A percentile compares a stretch with the other conserved stretches of the same genome.
These are phyloP conservation scores for Trichogramma evanescens DNA, from an alignment of 2,888 invertebrate genomes.

Conservation along the genomic window DNA sequence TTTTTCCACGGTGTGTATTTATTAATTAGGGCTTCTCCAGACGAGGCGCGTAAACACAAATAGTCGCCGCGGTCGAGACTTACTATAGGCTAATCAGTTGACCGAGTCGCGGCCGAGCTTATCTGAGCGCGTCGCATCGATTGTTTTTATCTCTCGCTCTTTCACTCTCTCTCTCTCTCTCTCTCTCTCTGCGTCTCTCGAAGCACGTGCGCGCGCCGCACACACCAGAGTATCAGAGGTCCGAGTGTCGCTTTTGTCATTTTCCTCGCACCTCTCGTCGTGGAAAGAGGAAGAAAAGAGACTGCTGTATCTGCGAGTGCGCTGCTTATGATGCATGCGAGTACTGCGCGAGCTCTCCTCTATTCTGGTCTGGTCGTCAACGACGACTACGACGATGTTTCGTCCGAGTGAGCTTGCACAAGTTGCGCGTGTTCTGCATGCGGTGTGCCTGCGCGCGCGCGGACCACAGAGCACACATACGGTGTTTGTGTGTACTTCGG, in stretches of 20 bases:
- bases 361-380: constrained; percentile 12
- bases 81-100: no score
- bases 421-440: constrained; percentile 6
- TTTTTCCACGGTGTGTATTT: neutral
- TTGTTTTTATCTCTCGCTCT: neutral
- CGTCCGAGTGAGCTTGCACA: constrained; percentile 24
- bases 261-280: no score
- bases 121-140: neutral
- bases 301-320: no score
- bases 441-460: neutral
- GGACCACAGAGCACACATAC: constrained; percentile 2
- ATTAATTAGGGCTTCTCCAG: no score
- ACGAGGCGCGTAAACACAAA: no score
- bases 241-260: no score
- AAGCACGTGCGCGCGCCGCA: no score
- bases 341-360: neutral
- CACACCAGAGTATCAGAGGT: no score
- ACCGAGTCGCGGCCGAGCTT: no score
- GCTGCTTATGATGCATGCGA: no score
- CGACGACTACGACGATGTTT: constrained; percentile 12
- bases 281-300: no score
- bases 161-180: constrained; percentile 4
- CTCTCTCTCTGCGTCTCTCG: constrained; percentile 1
- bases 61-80: no score
- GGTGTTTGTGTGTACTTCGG: constrained; percentile 21